Conservation (phyloP, 2,113 vertebrate genomes). For the Gobiocypris rarus region DNA sequence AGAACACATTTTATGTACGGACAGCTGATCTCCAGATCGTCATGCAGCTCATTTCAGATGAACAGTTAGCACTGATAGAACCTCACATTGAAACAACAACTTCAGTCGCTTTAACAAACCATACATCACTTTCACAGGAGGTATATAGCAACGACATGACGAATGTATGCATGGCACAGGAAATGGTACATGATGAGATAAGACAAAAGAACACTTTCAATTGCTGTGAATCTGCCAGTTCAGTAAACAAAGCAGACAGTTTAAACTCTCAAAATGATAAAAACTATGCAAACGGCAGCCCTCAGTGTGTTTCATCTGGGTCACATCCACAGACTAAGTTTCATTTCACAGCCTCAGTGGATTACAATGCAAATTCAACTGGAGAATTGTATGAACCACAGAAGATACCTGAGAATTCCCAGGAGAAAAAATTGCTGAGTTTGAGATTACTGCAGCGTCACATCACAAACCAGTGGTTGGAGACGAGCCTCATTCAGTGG, state of each 20-base stretch:
- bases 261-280: conserved; percentile 4
- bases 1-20: conserved; percentile 72
- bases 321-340: conserved; percentile 26
- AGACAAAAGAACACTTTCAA: background rate
- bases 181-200: background rate
- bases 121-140: conserved; percentile 21
- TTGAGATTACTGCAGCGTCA: background rate
- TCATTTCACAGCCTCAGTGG: conserved; percentile 1
- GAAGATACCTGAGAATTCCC: background rate
- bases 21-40: conserved; percentile 78
- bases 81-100: conserved; percentile 69
- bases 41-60: conserved; percentile 78
- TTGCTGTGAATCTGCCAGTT: background rate
- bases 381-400: conserved; percentile 9
- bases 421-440: background rate
- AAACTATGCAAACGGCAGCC: background rate
- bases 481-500: background rate
- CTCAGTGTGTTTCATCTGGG: conserved; percentile 36
- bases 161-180: background rate
- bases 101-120: background rate
- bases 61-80: conserved; percentile 76
- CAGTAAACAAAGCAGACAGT: conserved; percentile 1
- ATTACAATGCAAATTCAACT: background rate
- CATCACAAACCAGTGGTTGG: conserved; percentile 3
- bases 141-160: background rate